phyloP scores from a whole-genome alignment of 2,888 invertebrate species.

The Andricus curvator region DNA sequence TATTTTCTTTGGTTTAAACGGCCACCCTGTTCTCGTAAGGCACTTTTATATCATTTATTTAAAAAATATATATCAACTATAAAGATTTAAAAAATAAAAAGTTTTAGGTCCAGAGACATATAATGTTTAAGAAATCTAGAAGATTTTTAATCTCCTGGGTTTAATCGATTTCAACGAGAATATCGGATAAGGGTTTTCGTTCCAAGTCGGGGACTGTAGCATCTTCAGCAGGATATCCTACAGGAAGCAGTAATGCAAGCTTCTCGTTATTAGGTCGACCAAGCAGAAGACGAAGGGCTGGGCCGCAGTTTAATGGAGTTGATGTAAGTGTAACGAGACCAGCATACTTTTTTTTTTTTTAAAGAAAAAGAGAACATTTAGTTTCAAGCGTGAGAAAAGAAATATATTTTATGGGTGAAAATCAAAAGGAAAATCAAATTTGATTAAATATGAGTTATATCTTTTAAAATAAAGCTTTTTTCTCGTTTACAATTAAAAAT shows the following conservation, averaged over 20 bases:
- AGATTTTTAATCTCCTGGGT: not conserved
- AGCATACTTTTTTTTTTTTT: slow-evolving; percentile 84
- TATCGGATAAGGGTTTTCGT: slow-evolving; percentile 87
- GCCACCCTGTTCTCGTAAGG: too few species aligned
- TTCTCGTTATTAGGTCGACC: slow-evolving; percentile 90
- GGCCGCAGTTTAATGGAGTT: slow-evolving; percentile 94
- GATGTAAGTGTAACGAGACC: slow-evolving; percentile 93
- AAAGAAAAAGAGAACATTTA: slow-evolving; percentile 45
- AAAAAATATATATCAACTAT: not conserved
- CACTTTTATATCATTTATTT: not conserved
- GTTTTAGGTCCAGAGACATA: not conserved
- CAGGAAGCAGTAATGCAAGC: slow-evolving; percentile 88
- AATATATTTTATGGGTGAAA: not conserved
- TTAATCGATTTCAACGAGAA: slow-evolving; percentile 81
- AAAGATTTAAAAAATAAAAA: not conserved
- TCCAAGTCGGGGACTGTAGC: slow-evolving; percentile 88
- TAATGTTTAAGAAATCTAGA: not conserved
- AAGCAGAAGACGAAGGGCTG: slow-evolving; percentile 86
- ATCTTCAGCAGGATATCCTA: slow-evolving; percentile 90
- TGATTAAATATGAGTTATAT: too few species aligned
- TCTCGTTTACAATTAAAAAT: too few species aligned
- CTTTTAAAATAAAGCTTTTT: too few species aligned
- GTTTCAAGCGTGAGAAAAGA: not conserved
- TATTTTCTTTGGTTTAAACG: too few species aligned
- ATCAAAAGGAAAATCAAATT: too few species aligned